Conservation (phyloP, 2,888 invertebrate species). For the Epistrophella euchroma region DNA sequence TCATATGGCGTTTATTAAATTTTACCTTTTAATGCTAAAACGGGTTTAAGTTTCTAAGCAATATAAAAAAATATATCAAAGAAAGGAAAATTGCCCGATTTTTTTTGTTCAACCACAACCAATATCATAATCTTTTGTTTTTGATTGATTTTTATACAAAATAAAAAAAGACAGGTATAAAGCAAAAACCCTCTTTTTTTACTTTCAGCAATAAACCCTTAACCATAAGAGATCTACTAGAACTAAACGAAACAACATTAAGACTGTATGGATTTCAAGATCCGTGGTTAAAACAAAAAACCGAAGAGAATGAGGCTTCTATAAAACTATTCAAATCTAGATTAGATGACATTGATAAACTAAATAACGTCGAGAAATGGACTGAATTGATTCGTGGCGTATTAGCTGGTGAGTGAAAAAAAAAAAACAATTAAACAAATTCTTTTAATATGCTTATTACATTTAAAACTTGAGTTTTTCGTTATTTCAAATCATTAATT, state of each 20-base stretch:
- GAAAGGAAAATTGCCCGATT: too few relatives aligned
- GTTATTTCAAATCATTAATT: too few relatives aligned
- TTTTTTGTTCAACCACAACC: too few relatives aligned
- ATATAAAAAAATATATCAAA: too few relatives aligned
- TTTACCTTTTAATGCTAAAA: too few relatives aligned
- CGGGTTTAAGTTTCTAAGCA: too few relatives aligned
- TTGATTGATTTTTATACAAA: too few relatives aligned
- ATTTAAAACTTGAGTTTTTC: too few relatives aligned
- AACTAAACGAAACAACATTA: conserved; percentile 95
- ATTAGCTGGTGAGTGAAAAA: conserved; percentile 85
- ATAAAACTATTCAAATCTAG: conserved; percentile 88
- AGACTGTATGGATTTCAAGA: conserved; percentile 96
- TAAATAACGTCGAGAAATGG: conserved; percentile 87
- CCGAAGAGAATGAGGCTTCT: conserved; percentile 93
- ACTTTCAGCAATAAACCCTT: conserved; percentile 89
- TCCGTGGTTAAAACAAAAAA: conserved; percentile 93
- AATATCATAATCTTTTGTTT: too few relatives aligned
- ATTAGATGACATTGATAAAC: conserved; percentile 88
- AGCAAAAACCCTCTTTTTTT: not conserved
- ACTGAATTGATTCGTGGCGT: conserved; percentile 87
- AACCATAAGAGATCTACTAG: conserved; percentile 94
- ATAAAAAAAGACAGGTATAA: not conserved
- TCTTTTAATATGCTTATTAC: too few relatives aligned
- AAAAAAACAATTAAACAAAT: too few relatives aligned
- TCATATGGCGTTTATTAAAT: too few relatives aligned